phyloP scores from a whole-genome alignment of 2,888 invertebrate species.

The Phyllotreta cruciferae region DNA sequence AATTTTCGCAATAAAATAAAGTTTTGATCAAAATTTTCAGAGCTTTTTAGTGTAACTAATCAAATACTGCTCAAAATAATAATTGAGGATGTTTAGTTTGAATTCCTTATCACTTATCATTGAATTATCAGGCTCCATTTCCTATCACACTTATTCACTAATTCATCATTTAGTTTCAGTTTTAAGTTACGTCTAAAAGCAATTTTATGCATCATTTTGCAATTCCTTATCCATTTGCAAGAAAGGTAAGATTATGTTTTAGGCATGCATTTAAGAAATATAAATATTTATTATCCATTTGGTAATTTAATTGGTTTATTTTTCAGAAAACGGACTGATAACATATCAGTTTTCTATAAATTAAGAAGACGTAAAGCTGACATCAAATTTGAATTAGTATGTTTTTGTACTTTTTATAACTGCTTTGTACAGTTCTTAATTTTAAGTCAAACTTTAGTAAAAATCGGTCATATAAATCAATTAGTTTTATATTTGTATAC shows the following conservation, averaged over 20 bases:
- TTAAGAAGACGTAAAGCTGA: constrained; percentile 48
- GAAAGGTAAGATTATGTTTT: constrained; percentile 45
- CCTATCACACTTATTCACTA: constrained; percentile 50
- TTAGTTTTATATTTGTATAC: constrained; percentile 32
- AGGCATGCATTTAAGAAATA: constrained; percentile 8
- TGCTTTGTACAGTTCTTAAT: constrained; percentile 50
- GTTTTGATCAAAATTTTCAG: constrained; percentile 1
- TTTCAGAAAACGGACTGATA: constrained; percentile 62
- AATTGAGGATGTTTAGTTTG: constrained; percentile 16
- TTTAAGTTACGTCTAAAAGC: constrained; percentile 62
- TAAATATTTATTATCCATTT: constrained; percentile 12
- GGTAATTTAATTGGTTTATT: constrained; percentile 21
- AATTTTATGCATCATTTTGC: constrained; percentile 47
- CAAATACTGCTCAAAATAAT: constrained; percentile 2
- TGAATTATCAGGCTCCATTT: background rate
- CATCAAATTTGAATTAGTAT: too few species aligned
- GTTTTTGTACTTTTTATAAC: constrained; percentile 49
- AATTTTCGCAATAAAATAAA: background rate
- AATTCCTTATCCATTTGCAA: constrained; percentile 44
- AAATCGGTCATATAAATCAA: background rate
- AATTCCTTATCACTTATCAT: constrained; percentile 12
- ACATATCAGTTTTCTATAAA: constrained; percentile 64
- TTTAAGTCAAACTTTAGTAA: background rate
- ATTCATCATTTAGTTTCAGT: constrained; percentile 60
- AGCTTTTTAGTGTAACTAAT: background rate